Conservation (phyloP, 2,888 invertebrate species). For the Phrixothrix hirtus region DNA sequence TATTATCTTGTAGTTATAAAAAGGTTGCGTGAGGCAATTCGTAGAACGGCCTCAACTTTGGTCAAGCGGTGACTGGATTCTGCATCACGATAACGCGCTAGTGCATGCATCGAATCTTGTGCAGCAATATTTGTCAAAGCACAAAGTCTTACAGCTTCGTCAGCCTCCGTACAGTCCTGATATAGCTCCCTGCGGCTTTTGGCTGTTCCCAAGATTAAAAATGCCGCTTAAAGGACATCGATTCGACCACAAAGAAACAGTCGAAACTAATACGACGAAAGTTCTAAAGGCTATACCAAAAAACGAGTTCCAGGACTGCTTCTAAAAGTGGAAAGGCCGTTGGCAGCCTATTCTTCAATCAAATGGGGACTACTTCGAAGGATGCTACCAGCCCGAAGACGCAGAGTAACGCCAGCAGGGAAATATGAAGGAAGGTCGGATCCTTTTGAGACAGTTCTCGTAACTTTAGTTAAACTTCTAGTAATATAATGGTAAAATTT, state of each 20-base stretch:
- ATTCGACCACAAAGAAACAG: background rate
- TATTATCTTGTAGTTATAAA: background rate
- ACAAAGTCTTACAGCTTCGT: background rate
- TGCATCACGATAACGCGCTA: background rate
- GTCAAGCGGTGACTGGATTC: no score
- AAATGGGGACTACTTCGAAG: no score
- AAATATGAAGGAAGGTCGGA: no score
- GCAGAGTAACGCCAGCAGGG: no score
- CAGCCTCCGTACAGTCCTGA: conserved; percentile 5
- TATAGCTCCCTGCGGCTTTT: background rate
- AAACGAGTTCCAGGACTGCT: background rate
- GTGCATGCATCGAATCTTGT: background rate
- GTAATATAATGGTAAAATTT: no score
- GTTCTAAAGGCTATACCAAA: background rate
- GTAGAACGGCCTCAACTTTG: no score
- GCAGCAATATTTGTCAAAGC: no score
- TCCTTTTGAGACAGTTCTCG: no score
- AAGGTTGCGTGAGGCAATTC: background rate
- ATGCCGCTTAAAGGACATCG: background rate
- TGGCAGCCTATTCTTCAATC: no score
- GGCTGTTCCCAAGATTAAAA: background rate
- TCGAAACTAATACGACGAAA: background rate
- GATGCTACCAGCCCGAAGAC: no score
- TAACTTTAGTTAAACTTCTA: no score
- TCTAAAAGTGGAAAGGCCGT: no score